Percentiles rank a stretch among this genome's conserved stretches.
Evolutionary conservation across 1,140 invertebrate genomes (phyloP).

Genomic region (Drosophila repletoides): DNA sequence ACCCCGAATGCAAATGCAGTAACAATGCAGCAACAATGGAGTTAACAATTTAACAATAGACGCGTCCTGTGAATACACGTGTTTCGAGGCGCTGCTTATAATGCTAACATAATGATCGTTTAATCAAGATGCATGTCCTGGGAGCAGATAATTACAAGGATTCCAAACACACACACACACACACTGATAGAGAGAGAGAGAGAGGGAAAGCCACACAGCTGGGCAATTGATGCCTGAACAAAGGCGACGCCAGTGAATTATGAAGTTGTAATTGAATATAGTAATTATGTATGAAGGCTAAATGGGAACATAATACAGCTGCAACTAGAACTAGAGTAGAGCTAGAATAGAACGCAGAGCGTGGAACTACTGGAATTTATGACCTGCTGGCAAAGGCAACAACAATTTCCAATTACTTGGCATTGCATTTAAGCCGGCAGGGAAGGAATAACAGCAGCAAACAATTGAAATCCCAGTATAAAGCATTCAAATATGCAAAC

Average conservation of each 20-base stretch:
- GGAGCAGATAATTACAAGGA: slow-evolving; percentile 44
- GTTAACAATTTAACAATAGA: slow-evolving; percentile 1
- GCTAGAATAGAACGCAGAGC: too few species aligned
- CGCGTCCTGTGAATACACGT: slow-evolving; percentile 19
- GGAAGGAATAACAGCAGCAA: neutral
- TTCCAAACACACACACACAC: slow-evolving; percentile 29
- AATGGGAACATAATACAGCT: slow-evolving; percentile 21
- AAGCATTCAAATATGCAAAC: slow-evolving; percentile 19
- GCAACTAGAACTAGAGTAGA: neutral
- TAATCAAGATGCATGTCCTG: slow-evolving; percentile 53
- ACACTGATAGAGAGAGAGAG: neutral
- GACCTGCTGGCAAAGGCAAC: neutral
- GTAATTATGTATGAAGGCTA: slow-evolving; percentile 55
- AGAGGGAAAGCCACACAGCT: too few species aligned
- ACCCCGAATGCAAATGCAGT: too few species aligned
- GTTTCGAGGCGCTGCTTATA: slow-evolving; percentile 8
- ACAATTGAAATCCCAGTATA: slow-evolving; percentile 2
- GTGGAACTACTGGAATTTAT: slow-evolving; percentile 31
- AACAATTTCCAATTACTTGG: slow-evolving; percentile 44
- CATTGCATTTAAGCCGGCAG: slow-evolving; percentile 16
- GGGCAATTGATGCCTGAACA: too few species aligned
- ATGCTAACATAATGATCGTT: slow-evolving; percentile 37
- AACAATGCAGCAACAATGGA: too few species aligned
- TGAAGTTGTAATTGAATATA: slow-evolving; percentile 70
- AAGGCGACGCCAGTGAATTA: slow-evolving; percentile 46